A percentile compares a stretch with the other conserved stretches of the same genome.
These are phyloP conservation scores for Alloplasta piceator DNA, from an alignment of 2,888 invertebrate genomes.

Conservation along the genomic window DNA sequence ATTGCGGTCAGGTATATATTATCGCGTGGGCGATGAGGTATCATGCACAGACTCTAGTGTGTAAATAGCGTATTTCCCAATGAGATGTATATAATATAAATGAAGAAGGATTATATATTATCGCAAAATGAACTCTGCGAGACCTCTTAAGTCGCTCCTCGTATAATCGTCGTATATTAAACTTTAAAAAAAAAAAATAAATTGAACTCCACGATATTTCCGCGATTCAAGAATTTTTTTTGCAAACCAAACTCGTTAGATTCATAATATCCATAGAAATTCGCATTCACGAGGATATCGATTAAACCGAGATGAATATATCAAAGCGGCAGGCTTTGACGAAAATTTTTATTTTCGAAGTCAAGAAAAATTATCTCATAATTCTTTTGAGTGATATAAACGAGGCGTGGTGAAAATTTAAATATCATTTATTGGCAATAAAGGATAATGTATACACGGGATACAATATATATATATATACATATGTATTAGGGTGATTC, in stretches of 20 bases:
- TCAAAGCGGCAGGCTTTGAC: conserved; percentile 29
- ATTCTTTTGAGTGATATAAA: background rate
- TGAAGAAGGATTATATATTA: conserved; percentile 8
- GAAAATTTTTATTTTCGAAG: background rate
- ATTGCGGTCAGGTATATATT: conserved; percentile 33
- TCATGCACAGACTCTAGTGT: background rate
- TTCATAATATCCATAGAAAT: background rate
- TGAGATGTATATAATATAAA: conserved; percentile 22
- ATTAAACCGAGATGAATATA: conserved; percentile 7
- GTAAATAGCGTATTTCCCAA: conserved; percentile 40
- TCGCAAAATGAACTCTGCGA: background rate
- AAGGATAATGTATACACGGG: conserved; percentile 31
- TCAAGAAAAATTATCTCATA: conserved; percentile 18
- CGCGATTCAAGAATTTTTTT: conserved; percentile 20
- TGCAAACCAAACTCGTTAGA: background rate
- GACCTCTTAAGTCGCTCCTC: background rate
- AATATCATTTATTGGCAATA: conserved; percentile 38
- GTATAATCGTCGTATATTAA: conserved; percentile 26
- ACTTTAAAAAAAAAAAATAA: background rate
- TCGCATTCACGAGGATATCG: background rate
- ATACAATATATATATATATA: conserved; percentile 1
- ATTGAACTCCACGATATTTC: conserved; percentile 35
- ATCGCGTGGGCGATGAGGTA: conserved; percentile 46
- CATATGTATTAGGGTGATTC: background rate
- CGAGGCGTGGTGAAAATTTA: conserved; percentile 30